Conservation (phyloP, 1,140 invertebrate species). For the Cydia pomonella region DNA sequence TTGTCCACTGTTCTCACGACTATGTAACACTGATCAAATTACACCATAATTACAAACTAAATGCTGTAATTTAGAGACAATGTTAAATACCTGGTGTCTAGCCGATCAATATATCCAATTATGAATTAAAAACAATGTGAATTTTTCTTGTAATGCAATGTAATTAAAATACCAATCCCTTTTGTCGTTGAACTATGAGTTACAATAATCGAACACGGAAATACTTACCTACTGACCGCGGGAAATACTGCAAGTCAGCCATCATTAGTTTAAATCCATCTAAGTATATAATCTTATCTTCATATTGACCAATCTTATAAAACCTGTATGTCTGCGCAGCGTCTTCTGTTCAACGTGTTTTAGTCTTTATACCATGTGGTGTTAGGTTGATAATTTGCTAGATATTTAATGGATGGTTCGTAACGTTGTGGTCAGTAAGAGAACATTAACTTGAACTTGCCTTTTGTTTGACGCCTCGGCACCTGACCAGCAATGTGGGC, state of each 20-base stretch:
- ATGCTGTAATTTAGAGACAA: slow-evolving; percentile 27
- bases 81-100: slow-evolving; percentile 19
- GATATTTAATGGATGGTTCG: slow-evolving; percentile 12
- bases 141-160: neutral
- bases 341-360: neutral
- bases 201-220: slow-evolving; percentile 4
- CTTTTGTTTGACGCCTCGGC: slow-evolving; percentile 24
- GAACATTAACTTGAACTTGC: slow-evolving; percentile 27
- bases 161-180: neutral
- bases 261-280: slow-evolving; percentile 19
- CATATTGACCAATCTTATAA: slow-evolving; percentile 12
- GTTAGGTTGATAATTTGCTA: neutral
- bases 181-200: neutral
- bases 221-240: slow-evolving; percentile 24
- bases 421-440: slow-evolving; percentile 15
- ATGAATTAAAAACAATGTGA: slow-evolving; percentile 26
- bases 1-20: slow-evolving; percentile 29
- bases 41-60: slow-evolving; percentile 20
- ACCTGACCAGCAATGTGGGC: slow-evolving; percentile 23
- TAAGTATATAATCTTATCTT: slow-evolving; percentile 33
- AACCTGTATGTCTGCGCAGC: neutral
- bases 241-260: slow-evolving; percentile 26
- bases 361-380: neutral
- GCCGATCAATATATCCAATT: slow-evolving; percentile 21
- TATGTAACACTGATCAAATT: slow-evolving; percentile 21